Evolutionary conservation across 2,113 vertebrate genomes (phyloP), one percentile per base, ranked within the genome.

Genomic region (Menura novaehollandiae): DNA sequence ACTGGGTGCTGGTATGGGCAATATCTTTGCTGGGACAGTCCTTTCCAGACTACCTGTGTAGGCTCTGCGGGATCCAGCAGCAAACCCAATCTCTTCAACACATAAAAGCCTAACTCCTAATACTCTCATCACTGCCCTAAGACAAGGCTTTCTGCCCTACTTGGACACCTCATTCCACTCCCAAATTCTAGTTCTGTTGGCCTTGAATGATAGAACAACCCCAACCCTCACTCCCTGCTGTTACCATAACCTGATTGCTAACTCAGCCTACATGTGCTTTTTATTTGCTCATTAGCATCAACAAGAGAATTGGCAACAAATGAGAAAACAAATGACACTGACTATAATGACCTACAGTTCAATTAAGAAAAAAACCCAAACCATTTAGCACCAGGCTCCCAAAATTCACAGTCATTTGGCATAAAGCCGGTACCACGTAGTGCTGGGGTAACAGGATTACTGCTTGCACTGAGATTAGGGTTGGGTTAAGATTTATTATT

Each of bases 101-200:
- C 7, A 0, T 2, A 33, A 41, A 6, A 22, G 10, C 33, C 19
- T 67, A 39, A 47, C 33, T 64, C 33, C 13, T 1, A 0, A 28
- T 4, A 7, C 8, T 23, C 47, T 82, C 43, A n/a, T 53, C 19
- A 15, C 16, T 79, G 32, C 20, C 44, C 41, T 82, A 60, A 83
- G 21, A 27, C 10, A 68, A 68, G 49, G 2, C 15, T 69, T 76
- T 85, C 67, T 10, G 5, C 11, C 37, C 51, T 69, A 27, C 19
- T 24, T 47, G 78, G 35, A 52, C n/a, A 51, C 7, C 7, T 46
- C 66, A 51, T 83, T 73, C 13, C 39, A 56, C 2, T 7, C 7
- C 26, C 16, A 43, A 80, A 66, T 28, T 46, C 46, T 66, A 24
- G 14, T 58, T 64, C 33, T 72, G 3, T n/a, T 58, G 15, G 16